Evolutionary conservation across 2,113 vertebrate species (phyloP), one percentile per base, ranked within the genome.

Genomic region (Galemys pyrenaicus): DNA sequence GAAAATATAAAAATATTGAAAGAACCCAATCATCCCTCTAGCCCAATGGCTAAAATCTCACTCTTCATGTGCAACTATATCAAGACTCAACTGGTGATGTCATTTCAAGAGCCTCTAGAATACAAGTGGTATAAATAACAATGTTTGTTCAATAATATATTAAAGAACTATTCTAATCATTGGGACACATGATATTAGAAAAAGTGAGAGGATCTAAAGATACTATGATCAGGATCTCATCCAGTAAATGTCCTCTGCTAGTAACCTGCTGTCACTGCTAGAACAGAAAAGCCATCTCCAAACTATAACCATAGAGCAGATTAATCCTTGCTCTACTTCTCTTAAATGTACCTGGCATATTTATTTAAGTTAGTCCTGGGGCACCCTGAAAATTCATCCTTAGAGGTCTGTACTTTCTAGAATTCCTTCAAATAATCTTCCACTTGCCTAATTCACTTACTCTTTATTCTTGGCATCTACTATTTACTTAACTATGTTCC

Each of bases 51-150:
- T 20, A 91, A 95, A 83, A 46, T 71, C 51, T 91, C 64, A 93
- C 39, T 62, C 58, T 81, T 51, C 24, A 82, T 13, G 71, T 35
- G 68, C 54, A 82, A 82, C 15, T 54, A 95, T 32, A 70, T 88
- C 12, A 91, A 90, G 11, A 56, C 20, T 54, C 30, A 62, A 70
- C 77, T 70, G 90, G 4, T 64, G 9, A 35, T 58, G 26, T 49
- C 19, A 90, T 75, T 90, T 58, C 39, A 89, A 91, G 68, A 77
- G 30, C 82, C n/a, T 46, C 32, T 17, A 83, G 30, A 87, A 78
- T 0, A 19, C 39, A 54, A 83, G 15, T 62, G 28, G 54, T 58
- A 64, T 28, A 78, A 71, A 65, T 46, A 71, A 62, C 24, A 56
- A 62, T 3, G 39, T 35, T 28, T 62, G 78, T 81, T 60, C n/a